A percentile compares a stretch with the other conserved stretches of the same genome.
Evolutionary conservation across 2,888 invertebrate species (phyloP).

Genomic region (Drosophila dives): DNA sequence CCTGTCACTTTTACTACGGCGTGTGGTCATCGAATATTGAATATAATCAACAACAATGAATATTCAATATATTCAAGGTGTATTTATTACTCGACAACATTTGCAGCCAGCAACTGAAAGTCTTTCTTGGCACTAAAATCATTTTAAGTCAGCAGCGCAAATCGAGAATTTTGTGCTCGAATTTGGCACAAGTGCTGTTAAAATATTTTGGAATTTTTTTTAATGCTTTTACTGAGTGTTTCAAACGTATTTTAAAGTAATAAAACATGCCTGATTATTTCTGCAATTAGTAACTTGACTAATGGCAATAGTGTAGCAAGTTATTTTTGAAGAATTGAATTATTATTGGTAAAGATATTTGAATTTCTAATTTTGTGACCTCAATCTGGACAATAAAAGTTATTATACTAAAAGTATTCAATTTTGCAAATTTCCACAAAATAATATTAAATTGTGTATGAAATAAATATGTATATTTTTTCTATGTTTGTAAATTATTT

Average conservation of each 20-base stretch:
- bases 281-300: neutral
- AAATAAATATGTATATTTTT: too few species aligned
- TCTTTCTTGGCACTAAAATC: neutral
- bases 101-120: neutral
- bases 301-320: neutral
- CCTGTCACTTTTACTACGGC: slow-evolving; percentile 18
- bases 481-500: too few species aligned
- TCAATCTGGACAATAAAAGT: too few species aligned
- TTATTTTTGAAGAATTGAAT: neutral
- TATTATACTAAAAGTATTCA: too few species aligned
- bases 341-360: neutral
- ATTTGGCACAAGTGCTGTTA: neutral
- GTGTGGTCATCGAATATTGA: slow-evolving; percentile 4
- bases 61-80: too few species aligned
- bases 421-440: too few species aligned
- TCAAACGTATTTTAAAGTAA: neutral
- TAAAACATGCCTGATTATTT: neutral
- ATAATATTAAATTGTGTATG: too few species aligned
- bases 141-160: neutral
- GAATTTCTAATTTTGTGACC: neutral
- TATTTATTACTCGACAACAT: neutral
- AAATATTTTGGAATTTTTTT: neutral
- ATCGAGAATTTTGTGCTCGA: neutral
- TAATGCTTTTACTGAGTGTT: neutral
- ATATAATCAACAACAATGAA: too few species aligned